These are phyloP conservation scores for Porites evermanni DNA, from an alignment of 92 coral and sea anemone genomes.

Conservation along the genomic window DNA sequence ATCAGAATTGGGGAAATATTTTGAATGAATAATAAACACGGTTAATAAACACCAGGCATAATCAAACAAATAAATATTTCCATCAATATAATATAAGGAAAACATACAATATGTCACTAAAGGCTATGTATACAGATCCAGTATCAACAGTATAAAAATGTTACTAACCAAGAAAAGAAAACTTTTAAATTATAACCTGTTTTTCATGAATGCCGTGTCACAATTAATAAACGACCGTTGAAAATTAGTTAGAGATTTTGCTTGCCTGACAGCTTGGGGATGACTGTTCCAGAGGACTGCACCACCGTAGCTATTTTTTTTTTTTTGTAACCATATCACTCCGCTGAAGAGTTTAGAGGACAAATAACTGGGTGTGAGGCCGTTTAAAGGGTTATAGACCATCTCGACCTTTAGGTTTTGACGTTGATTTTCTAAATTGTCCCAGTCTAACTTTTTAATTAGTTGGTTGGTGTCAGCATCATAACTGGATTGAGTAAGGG, in stretches of 20 bases:
- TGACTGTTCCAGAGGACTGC: not conserved
- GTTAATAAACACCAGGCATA: no score
- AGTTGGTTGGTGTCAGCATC: constrained; percentile 18
- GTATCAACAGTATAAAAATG: no score
- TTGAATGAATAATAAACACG: no score
- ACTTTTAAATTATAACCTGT: not conserved
- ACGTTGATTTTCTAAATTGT: constrained; percentile 20
- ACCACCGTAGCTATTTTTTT: not conserved
- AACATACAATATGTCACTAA: no score
- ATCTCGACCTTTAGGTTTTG: not conserved
- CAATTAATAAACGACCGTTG: not conserved
- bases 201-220: not conserved
- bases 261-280: not conserved
- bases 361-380: not conserved
- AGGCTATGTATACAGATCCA: no score
- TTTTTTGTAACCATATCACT: no score
- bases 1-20: no score
- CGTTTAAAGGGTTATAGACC: constrained; percentile 16
- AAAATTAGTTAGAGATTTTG: not conserved
- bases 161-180: no score
- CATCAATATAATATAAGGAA: no score
- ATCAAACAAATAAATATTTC: no score
- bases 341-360: no score
- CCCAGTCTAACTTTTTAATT: not conserved
- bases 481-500: constrained; percentile 25